Percentiles rank a stretch among this genome's conserved stretches.
phyloP scores from a whole-genome alignment of 2,113 vertebrate genomes.

The Vireo altiloquus region DNA sequence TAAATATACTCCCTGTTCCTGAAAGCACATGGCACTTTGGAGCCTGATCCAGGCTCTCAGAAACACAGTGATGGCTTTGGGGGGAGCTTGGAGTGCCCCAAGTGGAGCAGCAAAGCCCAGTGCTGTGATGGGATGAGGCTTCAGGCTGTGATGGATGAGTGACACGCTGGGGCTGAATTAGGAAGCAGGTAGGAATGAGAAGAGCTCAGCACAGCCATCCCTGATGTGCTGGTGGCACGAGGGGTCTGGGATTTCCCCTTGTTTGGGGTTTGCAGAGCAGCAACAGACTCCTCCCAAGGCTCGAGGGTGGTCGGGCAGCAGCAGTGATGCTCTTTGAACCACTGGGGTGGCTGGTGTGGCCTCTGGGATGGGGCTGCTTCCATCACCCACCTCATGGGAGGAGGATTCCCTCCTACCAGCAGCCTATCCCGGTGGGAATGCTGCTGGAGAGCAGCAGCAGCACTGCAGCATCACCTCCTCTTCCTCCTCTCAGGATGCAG shows the following conservation, averaged over 20 bases:
- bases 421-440: rapidly evolving
- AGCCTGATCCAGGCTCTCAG: not conserved
- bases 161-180: not conserved
- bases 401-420: not conserved
- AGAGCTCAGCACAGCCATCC: not conserved
- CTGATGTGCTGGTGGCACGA: rapidly evolving
- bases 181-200: not conserved
- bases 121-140: not conserved
- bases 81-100: not conserved
- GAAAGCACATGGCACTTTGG: not conserved
- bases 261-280: not conserved
- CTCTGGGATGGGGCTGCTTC: not conserved
- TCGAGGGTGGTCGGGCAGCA: rapidly evolving
- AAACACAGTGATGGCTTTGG: rapidly evolving
- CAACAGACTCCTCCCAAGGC: not conserved
- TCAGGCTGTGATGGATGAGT: not conserved
- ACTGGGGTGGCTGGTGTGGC: not conserved
- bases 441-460: not conserved
- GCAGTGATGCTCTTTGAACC: not conserved
- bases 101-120: not conserved
- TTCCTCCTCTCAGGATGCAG: not conserved
- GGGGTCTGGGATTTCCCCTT: not conserved
- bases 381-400: rapidly evolving
- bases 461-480: not conserved
- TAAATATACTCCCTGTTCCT: not conserved